phyloP scores from a whole-genome alignment of 1,140 invertebrate genomes.

The Daktulosphaira vitifoliae region DNA sequence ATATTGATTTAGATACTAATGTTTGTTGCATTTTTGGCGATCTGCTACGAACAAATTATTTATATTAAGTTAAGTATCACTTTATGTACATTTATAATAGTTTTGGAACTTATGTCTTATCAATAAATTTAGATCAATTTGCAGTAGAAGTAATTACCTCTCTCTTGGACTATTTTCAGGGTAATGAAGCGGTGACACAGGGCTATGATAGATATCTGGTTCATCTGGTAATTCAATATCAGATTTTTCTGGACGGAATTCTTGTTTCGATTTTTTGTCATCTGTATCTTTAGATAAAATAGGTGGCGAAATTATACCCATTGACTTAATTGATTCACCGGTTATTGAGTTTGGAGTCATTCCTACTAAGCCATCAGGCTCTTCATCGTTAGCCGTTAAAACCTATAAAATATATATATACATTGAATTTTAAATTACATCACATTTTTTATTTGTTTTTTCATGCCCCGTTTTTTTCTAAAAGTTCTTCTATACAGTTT shows the following conservation, averaged over 20 bases:
- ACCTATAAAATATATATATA: constrained; percentile 40
- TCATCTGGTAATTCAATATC: constrained; percentile 3
- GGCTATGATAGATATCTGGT: constrained; percentile 23
- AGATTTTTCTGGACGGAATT: not conserved
- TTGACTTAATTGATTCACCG: not conserved
- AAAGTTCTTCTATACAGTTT: constrained; percentile 60
- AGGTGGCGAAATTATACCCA: not conserved
- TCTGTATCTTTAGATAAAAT: not conserved
- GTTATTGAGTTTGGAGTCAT: constrained; percentile 1
- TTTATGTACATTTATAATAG: not conserved
- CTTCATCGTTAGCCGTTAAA: constrained; percentile 47
- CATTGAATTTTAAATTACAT: not conserved
- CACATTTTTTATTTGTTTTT: too few species aligned
- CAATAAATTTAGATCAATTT: too few species aligned
- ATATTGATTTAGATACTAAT: constrained; percentile 4
- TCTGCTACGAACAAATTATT: not conserved
- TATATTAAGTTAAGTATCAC: not conserved
- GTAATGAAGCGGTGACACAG: constrained; percentile 37
- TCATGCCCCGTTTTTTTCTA: constrained; percentile 68
- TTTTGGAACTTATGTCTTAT: too few species aligned
- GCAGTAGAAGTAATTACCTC: not conserved
- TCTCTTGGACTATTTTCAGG: constrained; percentile 34
- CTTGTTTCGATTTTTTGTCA: not conserved
- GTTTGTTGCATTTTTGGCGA: constrained; percentile 13
- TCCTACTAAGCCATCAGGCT: constrained; percentile 34